These are phyloP conservation scores for Mobula hypostoma DNA, from an alignment of 2,113 vertebrate species.

Conservation along the genomic window DNA sequence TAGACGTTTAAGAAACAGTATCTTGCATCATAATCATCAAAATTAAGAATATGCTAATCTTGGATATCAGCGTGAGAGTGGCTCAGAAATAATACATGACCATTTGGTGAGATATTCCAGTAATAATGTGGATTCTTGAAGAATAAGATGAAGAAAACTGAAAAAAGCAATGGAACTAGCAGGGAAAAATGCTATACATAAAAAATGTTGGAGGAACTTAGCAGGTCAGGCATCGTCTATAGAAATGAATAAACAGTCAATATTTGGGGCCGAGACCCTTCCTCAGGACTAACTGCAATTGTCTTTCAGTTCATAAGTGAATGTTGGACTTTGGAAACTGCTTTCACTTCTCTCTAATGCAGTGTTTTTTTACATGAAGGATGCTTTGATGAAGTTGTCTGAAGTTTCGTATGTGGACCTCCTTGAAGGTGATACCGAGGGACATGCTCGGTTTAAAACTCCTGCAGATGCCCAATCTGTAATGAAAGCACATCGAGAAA, in stretches of 20 bases:
- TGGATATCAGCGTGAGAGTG: background rate
- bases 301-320: background rate
- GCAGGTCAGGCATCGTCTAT: no score
- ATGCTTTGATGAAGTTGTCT: constrained; percentile 65
- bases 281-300: no score
- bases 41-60: background rate
- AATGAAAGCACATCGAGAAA: constrained; percentile 52
- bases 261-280: no score
- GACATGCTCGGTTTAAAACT: constrained; percentile 71
- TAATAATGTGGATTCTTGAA: background rate
- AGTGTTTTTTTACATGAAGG: constrained; percentile 52
- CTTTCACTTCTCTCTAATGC: background rate
- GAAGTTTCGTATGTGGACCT: constrained; percentile 83
- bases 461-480: constrained; percentile 72
- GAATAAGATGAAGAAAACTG: background rate
- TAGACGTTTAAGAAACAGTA: background rate
- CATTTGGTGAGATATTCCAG: background rate
- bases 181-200: no score
- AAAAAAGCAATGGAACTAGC: background rate
- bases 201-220: no score
- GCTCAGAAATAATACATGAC: background rate
- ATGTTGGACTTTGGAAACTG: background rate
- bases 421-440: constrained; percentile 83
- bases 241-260: no score
- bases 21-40: background rate